Conservation (phyloP, 1,140 invertebrate species). For the Musca domestica region DNA sequence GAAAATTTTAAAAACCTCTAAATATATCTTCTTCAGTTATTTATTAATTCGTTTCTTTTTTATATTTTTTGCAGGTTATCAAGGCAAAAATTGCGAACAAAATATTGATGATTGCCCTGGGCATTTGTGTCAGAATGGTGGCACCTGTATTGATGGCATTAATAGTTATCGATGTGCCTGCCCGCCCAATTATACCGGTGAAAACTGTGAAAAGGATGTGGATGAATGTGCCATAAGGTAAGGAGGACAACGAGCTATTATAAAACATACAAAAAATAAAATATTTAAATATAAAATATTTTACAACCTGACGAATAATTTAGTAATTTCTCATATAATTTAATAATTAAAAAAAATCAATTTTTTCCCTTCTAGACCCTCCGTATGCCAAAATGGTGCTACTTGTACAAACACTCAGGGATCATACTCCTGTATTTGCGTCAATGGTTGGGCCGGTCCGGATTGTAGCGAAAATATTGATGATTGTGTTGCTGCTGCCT, state of each 20-base stretch:
- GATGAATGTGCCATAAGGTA: constrained; percentile 74
- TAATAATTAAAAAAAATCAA: background rate
- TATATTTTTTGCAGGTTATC: constrained; percentile 65
- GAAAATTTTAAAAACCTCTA: too few relatives aligned
- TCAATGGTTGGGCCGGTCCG: constrained; percentile 89
- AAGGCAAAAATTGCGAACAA: constrained; percentile 82
- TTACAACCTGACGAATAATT: too few relatives aligned
- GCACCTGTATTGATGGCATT: constrained; percentile 82
- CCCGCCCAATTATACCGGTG: constrained; percentile 81
- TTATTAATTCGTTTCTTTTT: background rate
- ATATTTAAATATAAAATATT: too few relatives aligned
- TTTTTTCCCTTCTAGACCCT: constrained; percentile 59
- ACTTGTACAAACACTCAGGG: constrained; percentile 90
- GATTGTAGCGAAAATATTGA: constrained; percentile 92
- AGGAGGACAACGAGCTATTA: too few relatives aligned
- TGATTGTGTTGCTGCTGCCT: constrained; percentile 88
- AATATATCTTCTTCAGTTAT: background rate
- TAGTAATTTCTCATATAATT: background rate
- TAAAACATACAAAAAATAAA: too few relatives aligned
- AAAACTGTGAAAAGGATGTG: constrained; percentile 76
- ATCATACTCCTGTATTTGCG: constrained; percentile 93
- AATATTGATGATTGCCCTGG: constrained; percentile 89
- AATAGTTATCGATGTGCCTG: constrained; percentile 86
- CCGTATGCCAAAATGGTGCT: constrained; percentile 89
- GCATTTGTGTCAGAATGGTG: constrained; percentile 87